phyloP scores from a whole-genome alignment of 2,888 invertebrate species.

The Ferrisia virgata region DNA sequence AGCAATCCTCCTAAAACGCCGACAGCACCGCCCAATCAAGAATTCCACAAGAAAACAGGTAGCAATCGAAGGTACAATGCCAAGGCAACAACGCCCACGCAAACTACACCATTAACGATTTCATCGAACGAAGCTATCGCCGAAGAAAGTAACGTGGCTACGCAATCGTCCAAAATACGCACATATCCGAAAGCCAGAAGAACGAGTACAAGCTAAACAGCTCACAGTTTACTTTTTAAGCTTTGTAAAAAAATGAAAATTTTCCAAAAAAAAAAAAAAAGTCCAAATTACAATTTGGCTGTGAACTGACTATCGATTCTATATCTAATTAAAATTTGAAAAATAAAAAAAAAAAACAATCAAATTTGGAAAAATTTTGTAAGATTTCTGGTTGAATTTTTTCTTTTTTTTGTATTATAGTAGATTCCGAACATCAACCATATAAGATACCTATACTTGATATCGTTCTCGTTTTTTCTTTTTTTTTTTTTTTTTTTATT shows the following conservation, averaged over 20 bases:
- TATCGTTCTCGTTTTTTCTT: too few relatives aligned
- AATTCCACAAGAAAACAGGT: constrained; percentile 21
- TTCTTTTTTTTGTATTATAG: background rate
- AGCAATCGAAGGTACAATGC: constrained; percentile 16
- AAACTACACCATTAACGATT: background rate
- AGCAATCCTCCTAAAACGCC: background rate
- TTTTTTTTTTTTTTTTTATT: background rate
- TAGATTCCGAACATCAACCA: too few relatives aligned
- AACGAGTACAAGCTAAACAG: background rate
- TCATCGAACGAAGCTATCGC: constrained; percentile 1
- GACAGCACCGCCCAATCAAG: background rate
- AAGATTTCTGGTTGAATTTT: background rate
- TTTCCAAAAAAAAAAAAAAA: background rate
- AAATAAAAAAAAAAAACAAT: background rate
- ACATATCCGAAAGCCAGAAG: constrained; percentile 23
- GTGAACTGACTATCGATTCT: background rate
- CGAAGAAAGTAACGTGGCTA: constrained; percentile 13
- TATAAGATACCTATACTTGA: background rate
- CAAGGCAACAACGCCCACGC: background rate
- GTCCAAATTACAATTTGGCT: constrained; percentile 24
- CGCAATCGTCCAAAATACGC: constrained; percentile 27
- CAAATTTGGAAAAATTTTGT: background rate
- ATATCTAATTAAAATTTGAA: background rate
- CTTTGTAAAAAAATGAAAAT: background rate
- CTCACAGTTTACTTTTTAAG: too few relatives aligned